Percentiles rank a stretch among this genome's conserved stretches.
Evolutionary conservation across 2,797 vertebrate species (phyloP).

Genomic region (Chelmon rostratus): DNA sequence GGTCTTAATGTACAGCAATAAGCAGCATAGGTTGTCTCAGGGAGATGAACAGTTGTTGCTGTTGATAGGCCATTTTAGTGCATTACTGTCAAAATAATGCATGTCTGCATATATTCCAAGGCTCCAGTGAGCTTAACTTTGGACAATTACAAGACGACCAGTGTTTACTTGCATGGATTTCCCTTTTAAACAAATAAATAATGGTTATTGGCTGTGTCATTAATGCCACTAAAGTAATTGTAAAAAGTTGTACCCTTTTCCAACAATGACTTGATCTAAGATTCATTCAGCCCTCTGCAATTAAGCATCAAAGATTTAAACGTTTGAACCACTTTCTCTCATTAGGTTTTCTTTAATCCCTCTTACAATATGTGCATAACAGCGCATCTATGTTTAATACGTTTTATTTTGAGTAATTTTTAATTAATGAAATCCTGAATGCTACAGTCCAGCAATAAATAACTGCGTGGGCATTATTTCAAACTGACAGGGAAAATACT

Average conservation of each 20-base stretch:
- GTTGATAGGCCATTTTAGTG: constrained; percentile 87
- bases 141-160: constrained; percentile 69
- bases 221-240: constrained; percentile 51
- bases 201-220: constrained; percentile 50
- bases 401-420: neutral
- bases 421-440: neutral
- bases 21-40: constrained; percentile 83
- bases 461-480: neutral
- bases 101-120: constrained; percentile 82
- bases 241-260: constrained; percentile 31
- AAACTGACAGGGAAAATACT: neutral
- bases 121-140: constrained; percentile 78
- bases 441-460: neutral
- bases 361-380: neutral
- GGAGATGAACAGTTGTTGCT: constrained; percentile 86
- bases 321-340: neutral
- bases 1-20: constrained; percentile 88
- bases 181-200: constrained; percentile 63
- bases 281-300: constrained; percentile 6
- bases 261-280: constrained; percentile 31
- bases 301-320: neutral
- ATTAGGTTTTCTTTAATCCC: neutral
- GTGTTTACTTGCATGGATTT: constrained; percentile 51
- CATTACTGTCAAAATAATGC: constrained; percentile 90
- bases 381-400: neutral